Base-by-base conservation (phyloP, 2,888 invertebrate genomes). In the Harpalus rufipes region DNA sequence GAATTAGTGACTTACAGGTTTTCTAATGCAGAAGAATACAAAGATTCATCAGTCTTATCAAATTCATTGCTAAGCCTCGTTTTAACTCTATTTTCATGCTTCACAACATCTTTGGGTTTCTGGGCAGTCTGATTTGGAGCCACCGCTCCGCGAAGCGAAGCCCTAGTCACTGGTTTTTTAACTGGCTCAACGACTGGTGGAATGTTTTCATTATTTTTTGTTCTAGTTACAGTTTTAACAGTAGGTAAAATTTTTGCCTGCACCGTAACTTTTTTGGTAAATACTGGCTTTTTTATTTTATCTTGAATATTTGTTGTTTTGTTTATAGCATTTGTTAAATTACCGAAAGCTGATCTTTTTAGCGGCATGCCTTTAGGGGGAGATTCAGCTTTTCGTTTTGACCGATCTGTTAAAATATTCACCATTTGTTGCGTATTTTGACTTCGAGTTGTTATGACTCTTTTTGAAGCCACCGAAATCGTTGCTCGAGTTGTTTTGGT, bases 261-360 rank as follows among this genome's bases (percentile, higher is more conserved):
- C 14, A 88, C 87, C 51, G 86, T 85, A 3, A 81, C 78, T 82
- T 76, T 78, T 61, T 85, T 85, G 5, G 78, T 44, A 56, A 86
- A 76, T 16, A 85, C 83, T 16, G 85, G 25, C 58, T 86, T 87
- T 85, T 81, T 87, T 5, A 81, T 72, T 76, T 85, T 85, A 21
- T 86, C 78, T 93, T 86, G 90, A 91, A 88, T 79, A 85, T 85
- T 81, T 86, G 78, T 88, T 86, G 51, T 87, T 84, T 89, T 89
- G 7, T 76, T 91, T 87, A 92, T 91, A 86, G 94, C 95, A 91
- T 97, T 97, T 79, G 97, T 96, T 87, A 97, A 94, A 90, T 97
- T 97, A 86, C 96, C 96, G 89, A 98, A 94, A 2, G 97, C 97
- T 61, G 96, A 95, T 88, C 97, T 92, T 90, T 97, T 97, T 5